Evolutionary conservation across 2,888 invertebrate species (phyloP), one percentile per base, ranked within the genome.

Genomic region (Plebejus melissa): DNA sequence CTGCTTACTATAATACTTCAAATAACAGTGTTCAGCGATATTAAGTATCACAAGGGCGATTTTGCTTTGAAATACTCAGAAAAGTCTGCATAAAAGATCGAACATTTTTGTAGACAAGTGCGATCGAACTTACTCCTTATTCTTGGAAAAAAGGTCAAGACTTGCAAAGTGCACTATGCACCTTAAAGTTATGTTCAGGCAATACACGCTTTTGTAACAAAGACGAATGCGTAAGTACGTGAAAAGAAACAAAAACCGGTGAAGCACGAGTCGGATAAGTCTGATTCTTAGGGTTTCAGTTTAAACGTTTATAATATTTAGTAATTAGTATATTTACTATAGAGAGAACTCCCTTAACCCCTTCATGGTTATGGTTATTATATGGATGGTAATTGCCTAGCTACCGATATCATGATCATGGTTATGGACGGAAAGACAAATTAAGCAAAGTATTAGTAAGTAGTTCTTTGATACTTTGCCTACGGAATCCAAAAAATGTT

Each of bases 111-210:
- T 32, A 32, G 32, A 32, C 46, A 46, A 13, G 16, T 22, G 41
- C 22, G 16, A 46, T 46, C 22, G 46, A 70, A 46, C 71, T 71
- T 71, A 41, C 71, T 71, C 46, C 46, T 71, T 38, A 71, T 46
- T 41, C 71, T 32, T 2, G 22, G 46, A 22, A 11, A 70, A 72
- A 72, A 72, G 72, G 72, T 54, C 72, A 72, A 72, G 72, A 11
- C 7, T 46, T 50, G 32, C 54, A 13, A 50, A 72, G 50, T 72
- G 72, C 54, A 72, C 72, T 54, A 50, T 16, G 72, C 32, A 72
- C 72, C 72, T 72, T 72, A 54, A 72, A 54, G 28, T 50, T 72
- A 22, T 22, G 32, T 72, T 72, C 72, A 72, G 22, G 72, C 46
- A 41, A 70, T n/a, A 41, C 22, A 70, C n/a, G 71, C 71, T 71